Evolutionary conservation across 1,140 invertebrate species (phyloP).

Genomic region (Leptinotarsa undecemlineata): DNA sequence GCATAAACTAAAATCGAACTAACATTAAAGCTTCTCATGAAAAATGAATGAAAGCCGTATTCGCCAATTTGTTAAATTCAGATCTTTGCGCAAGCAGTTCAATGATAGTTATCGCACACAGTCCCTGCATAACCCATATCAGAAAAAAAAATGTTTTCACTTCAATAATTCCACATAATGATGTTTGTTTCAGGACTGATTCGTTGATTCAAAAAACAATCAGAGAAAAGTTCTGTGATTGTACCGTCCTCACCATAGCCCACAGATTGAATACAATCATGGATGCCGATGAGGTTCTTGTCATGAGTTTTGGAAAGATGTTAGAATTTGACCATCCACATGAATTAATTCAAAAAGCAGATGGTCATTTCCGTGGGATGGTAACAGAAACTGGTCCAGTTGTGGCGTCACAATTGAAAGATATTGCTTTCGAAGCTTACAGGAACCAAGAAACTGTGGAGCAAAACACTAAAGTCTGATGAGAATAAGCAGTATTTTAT

Average conservation of each 20-base stretch:
- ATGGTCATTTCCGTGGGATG: conserved; percentile 71
- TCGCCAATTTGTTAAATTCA: no score
- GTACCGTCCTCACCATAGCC: conserved; percentile 35
- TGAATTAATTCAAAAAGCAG: conserved; percentile 49
- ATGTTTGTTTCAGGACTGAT: conserved; percentile 59
- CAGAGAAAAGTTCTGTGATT: conserved; percentile 59
- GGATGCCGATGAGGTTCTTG: conserved; percentile 51
- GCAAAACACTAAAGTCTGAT: no score
- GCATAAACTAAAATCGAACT: no score
- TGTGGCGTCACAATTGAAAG: conserved; percentile 38
- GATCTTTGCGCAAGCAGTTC: no score
- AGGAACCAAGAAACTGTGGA: neutral
- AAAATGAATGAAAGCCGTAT: no score
- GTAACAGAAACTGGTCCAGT: conserved; percentile 63
- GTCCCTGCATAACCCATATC: no score
- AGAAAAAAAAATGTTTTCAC: no score
- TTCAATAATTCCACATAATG: conserved; percentile 19
- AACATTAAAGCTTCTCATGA: no score
- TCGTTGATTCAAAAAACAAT: conserved; percentile 65
- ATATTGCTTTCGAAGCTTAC: conserved; percentile 39
- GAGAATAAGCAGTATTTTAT: no score
- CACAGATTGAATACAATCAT: neutral
- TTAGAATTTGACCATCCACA: conserved; percentile 53
- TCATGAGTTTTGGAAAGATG: conserved; percentile 52
- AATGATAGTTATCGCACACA: no score